Evolutionary conservation across 1,140 invertebrate species (phyloP).

Genomic region (Dinothrombium tinctorium): DNA sequence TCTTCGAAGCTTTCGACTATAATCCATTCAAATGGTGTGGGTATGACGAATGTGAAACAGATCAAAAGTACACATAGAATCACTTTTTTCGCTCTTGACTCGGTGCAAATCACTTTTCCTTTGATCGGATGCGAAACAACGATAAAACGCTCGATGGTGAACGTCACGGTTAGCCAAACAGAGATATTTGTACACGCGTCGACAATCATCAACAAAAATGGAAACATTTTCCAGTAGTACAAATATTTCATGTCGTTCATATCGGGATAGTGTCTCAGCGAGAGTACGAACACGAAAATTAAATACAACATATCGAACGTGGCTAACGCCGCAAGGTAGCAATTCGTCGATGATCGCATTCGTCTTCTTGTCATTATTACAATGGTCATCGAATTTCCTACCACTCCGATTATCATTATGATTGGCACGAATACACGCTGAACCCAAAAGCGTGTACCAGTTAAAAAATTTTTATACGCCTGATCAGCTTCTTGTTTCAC

Average conservation of each 20-base stretch:
- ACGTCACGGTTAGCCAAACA: constrained; percentile 49
- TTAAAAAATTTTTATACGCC: constrained; percentile 18
- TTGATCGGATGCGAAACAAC: constrained; percentile 48
- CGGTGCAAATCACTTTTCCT: constrained; percentile 41
- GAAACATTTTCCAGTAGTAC: constrained; percentile 28
- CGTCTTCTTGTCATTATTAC: constrained; percentile 42
- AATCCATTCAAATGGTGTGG: constrained; percentile 37
- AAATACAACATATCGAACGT: constrained; percentile 44
- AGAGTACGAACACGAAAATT: constrained; percentile 36
- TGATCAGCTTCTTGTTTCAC: too few relatives aligned
- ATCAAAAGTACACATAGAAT: constrained; percentile 34
- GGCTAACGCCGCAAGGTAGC: constrained; percentile 43
- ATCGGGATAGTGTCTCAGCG: constrained; percentile 32
- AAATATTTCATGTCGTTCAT: constrained; percentile 23
- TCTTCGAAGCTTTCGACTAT: constrained; percentile 17
- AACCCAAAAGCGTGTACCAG: constrained; percentile 30
- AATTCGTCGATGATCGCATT: constrained; percentile 48
- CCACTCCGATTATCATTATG: constrained; percentile 36
- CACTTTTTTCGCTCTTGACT: constrained; percentile 27
- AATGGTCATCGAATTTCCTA: constrained; percentile 43
- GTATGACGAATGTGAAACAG: constrained; percentile 34
- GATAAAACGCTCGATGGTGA: constrained; percentile 43
- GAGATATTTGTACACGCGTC: constrained; percentile 41
- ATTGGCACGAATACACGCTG: constrained; percentile 41
- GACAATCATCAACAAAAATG: constrained; percentile 31